Conservation (phyloP, 2,113 vertebrate species). For the Oxygymnocypris stewartii region DNA sequence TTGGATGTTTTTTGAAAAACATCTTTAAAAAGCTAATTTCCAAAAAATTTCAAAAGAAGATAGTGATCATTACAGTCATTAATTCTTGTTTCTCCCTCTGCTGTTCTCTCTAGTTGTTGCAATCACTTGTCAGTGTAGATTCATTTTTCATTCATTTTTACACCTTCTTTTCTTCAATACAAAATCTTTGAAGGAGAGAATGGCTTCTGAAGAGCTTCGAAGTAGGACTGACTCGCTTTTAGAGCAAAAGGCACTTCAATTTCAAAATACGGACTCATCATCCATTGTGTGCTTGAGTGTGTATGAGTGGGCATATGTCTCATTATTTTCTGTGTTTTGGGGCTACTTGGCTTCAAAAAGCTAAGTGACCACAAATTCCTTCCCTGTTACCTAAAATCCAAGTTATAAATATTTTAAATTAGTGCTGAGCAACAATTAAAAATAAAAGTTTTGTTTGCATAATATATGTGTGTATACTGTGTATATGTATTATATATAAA, state of each 20-base stretch:
- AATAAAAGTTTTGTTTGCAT: too few species aligned
- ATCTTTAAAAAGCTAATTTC: neutral
- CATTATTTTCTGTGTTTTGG: neutral
- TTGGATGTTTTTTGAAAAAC: neutral
- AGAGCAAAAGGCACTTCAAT: neutral
- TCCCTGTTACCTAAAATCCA: neutral
- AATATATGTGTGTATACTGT: too few species aligned
- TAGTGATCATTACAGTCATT: slow-evolving; percentile 6
- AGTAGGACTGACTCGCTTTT: neutral
- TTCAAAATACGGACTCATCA: neutral
- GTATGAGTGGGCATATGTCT: neutral
- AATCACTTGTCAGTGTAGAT: neutral
- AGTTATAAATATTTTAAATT: neutral
- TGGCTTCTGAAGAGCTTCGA: neutral
- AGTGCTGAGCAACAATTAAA: too few species aligned
- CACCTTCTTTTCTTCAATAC: neutral
- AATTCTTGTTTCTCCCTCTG: neutral
- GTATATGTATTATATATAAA: too few species aligned
- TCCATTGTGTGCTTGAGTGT: slow-evolving; percentile 18
- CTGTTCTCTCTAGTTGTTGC: slow-evolving; percentile 2
- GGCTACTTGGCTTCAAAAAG: neutral
- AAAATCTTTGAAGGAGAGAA: neutral
- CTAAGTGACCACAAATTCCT: neutral
- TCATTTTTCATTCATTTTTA: neutral
- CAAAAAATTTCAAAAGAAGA: neutral